Conservation (phyloP, 2,888 invertebrate genomes). For the Pseudococcus jackbeardsleyi region DNA sequence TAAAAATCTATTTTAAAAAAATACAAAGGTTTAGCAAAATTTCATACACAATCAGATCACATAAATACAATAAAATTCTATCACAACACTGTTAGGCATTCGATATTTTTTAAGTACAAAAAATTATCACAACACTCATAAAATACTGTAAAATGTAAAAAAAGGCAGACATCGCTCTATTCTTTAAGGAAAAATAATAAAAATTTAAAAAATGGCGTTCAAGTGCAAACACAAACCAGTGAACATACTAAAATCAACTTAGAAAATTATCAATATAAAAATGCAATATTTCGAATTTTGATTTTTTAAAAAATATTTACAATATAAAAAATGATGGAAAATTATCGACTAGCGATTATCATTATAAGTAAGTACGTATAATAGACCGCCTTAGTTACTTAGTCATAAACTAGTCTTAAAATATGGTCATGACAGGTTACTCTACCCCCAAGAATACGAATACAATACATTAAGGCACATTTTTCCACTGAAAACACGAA, state of each 20-base stretch:
- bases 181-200: conserved; percentile 8
- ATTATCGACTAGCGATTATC: background rate
- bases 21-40: background rate
- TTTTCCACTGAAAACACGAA: conserved; percentile 5
- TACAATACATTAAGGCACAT: conserved; percentile 15
- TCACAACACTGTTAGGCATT: conserved; percentile 29
- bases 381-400: background rate
- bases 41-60: conserved; percentile 25
- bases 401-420: background rate
- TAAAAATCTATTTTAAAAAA: conserved; percentile 34
- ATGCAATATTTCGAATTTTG: background rate
- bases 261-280: background rate
- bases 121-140: conserved; percentile 10
- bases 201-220: conserved; percentile 20
- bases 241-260: background rate
- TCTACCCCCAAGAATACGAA: background rate
- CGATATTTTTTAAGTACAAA: conserved; percentile 42
- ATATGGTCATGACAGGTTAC: conserved; percentile 3
- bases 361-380: background rate
- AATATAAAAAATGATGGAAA: background rate
- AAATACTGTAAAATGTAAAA: conserved; percentile 28
- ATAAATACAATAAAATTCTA: conserved; percentile 11
- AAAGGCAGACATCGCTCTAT: background rate
- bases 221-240: conserved; percentile 28
- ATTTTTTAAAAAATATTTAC: conserved; percentile 34